phyloP scores from a whole-genome alignment of 2,888 invertebrate species.

The Cataglyphis cursor region DNA sequence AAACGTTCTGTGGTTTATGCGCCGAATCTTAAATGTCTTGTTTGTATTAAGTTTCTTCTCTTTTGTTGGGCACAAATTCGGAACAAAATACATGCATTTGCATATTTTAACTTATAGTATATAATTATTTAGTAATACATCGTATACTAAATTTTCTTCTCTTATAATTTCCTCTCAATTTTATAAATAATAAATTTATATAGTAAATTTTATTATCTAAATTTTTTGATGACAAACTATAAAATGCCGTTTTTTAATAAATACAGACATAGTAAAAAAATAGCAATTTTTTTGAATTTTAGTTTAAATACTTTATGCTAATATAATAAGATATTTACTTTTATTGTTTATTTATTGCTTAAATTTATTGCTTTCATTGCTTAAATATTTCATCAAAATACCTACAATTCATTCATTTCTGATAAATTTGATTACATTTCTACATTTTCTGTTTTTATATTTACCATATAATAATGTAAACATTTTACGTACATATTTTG shows the following conservation, averaged over 20 bases:
- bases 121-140: conserved; percentile 28
- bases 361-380: neutral
- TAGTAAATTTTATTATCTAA: neutral
- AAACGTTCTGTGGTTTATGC: conserved; percentile 63
- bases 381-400: neutral
- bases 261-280: neutral
- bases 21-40: conserved; percentile 39
- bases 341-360: neutral
- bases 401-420: neutral
- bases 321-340: neutral
- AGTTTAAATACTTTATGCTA: neutral
- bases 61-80: conserved; percentile 37
- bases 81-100: neutral
- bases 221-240: neutral
- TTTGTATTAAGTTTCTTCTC: conserved; percentile 41
- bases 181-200: neutral
- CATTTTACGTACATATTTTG: neutral
- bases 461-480: neutral
- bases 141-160: neutral
- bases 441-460: neutral
- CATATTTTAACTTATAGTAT: neutral
- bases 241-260: neutral
- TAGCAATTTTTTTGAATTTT: neutral
- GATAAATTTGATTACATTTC: neutral
- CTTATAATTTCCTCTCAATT: neutral